Evolutionary conservation across 1,140 invertebrate species (phyloP).

Genomic region (Harpegnathos saltator): DNA sequence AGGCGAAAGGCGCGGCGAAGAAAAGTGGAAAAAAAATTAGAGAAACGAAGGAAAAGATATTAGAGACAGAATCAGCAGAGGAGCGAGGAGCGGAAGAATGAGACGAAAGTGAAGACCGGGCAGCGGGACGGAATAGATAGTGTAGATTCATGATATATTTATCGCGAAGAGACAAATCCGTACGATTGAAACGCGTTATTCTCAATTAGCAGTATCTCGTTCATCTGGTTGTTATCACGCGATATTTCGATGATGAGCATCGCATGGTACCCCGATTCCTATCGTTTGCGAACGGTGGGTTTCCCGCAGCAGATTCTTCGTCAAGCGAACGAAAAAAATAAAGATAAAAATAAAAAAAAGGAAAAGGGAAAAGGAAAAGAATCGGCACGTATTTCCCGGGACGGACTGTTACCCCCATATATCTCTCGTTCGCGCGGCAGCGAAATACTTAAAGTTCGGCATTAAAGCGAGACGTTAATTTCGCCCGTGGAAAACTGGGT

Average conservation of each 20-base stretch:
- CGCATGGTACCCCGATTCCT: conserved; percentile 6
- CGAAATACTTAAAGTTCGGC: conserved; percentile 57
- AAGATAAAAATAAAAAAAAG: no score
- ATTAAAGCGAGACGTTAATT: conserved; percentile 59
- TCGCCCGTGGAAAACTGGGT: conserved; percentile 54
- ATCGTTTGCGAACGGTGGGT: neutral
- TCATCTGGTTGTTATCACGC: neutral
- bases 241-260: neutral
- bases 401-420: conserved; percentile 11
- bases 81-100: no score
- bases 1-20: no score
- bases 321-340: no score
- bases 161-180: no score
- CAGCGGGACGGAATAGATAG: no score
- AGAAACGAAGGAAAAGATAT: neutral
- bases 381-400: conserved; percentile 37
- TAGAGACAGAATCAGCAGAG: neutral
- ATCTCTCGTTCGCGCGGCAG: conserved; percentile 21
- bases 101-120: neutral
- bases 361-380: neutral
- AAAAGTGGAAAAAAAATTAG: no score
- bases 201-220: conserved; percentile 21
- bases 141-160: no score
- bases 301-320: conserved; percentile 31
- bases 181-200: neutral